Evolutionary conservation across 1,140 invertebrate genomes (phyloP), one percentile per base, ranked within the genome.

Genomic region (Pygmarrhopalites habei): DNA sequence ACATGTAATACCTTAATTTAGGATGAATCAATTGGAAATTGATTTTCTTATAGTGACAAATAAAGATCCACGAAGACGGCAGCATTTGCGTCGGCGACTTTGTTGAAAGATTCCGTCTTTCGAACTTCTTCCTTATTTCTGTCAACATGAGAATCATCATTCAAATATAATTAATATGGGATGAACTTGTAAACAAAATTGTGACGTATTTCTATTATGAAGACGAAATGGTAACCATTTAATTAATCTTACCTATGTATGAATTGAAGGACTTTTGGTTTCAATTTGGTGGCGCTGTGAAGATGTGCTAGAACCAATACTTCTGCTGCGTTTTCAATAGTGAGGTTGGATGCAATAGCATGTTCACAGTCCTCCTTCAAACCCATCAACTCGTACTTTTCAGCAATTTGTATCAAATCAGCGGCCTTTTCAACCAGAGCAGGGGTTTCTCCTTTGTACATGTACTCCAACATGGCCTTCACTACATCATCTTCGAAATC

Each of bases 401-500:
- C 69, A 3, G 69, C 66, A 29, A 71, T 66, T 64, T 65, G 66
- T 53, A 71, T 60, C 7, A 71, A 41, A 44, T 68, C 69, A 15
- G 64, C 30, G 23, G 69, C 66, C 47, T 64, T 66, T 51, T 68
- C 66, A 58, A 17, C 51, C 26, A 71, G 44, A 17, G 32, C n/a
- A 10, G 55, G 55, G 10, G 62, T 51, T 29, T 71, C 64, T 2
- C 69, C 69, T 2, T 4, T n/a, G 25, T 56, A 56, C 29, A 35
- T 35, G 5, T 39, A 71, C 41, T 71, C 69, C 2, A 71, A 28
- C 69, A 71, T 71, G 3, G 57, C 69, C 32, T 71, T 66, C 0
- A 71, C 69, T 26, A 68, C 64, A 29, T 68, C 64, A 43, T 68
- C 66, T 35, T 71, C 69, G 43, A 71, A 71, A 30, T 71, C 69